Evolutionary conservation across 2,113 vertebrate species (phyloP).

Genomic region (Psammodynastes pulverulentus): DNA sequence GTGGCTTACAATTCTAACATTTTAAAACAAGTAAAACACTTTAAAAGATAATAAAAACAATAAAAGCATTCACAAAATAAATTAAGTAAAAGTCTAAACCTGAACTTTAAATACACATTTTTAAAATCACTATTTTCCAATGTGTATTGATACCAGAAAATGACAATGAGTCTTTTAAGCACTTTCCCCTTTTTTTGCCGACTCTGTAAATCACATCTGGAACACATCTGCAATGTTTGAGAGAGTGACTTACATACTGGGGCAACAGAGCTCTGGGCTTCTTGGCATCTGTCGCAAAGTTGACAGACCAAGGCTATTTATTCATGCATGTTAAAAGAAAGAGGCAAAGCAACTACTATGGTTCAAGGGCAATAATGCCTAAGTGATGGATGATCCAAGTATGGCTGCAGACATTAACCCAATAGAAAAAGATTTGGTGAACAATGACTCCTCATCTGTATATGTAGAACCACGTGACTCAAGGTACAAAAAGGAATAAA

Average conservation of each 20-base stretch:
- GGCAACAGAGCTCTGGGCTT: background rate
- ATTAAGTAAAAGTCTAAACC: background rate
- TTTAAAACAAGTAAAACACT: background rate
- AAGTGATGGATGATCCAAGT: conserved; percentile 11
- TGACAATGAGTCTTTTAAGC: background rate
- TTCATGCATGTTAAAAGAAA: background rate
- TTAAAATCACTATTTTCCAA: background rate
- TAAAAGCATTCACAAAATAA: background rate
- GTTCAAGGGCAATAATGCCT: conserved; percentile 17
- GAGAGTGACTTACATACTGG: background rate
- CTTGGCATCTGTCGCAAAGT: background rate
- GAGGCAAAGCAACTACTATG: conserved; percentile 3
- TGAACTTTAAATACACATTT: background rate
- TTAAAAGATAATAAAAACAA: background rate
- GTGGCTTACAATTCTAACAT: background rate
- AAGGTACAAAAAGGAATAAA: background rate
- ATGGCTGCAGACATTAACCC: conserved; percentile 7
- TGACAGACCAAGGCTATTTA: conserved; percentile 4
- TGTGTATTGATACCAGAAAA: background rate
- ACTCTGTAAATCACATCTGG: background rate
- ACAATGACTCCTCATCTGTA: conserved; percentile 1
- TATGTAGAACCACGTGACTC: conserved; percentile 26
- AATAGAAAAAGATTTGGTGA: conserved; percentile 12
- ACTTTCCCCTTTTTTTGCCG: background rate
- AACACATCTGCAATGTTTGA: background rate